Percentiles rank a stretch among this genome's conserved stretches.
phyloP scores from a whole-genome alignment of 2,888 invertebrate genomes.

The Eupithecia inturbata region DNA sequence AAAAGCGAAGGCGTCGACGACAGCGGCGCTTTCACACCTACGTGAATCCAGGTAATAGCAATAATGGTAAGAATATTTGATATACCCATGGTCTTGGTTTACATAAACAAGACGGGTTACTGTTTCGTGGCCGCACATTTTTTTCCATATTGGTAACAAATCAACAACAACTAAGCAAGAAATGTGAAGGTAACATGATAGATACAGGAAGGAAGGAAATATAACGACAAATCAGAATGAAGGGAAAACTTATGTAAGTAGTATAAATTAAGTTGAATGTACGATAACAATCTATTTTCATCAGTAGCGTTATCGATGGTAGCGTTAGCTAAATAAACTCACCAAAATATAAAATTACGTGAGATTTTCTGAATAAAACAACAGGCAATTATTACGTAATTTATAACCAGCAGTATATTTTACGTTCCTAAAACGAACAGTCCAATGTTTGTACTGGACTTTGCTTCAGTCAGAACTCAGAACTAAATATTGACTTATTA shows the following conservation, averaged over 20 bases:
- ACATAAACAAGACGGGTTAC: neutral
- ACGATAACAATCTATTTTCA: neutral
- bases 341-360: neutral
- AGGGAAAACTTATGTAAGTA: too few species aligned
- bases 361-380: slow-evolving; percentile 1
- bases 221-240: neutral
- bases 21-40: slow-evolving; percentile 44
- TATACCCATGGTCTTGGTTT: neutral
- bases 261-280: neutral
- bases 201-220: neutral
- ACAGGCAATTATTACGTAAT: neutral
- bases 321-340: too few species aligned
- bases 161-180: neutral
- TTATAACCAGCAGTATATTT: slow-evolving; percentile 9
- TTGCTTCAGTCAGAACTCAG: slow-evolving; percentile 28
- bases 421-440: slow-evolving; percentile 21
- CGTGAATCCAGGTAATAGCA: slow-evolving; percentile 22
- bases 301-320: too few species aligned
- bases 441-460: slow-evolving; percentile 31
- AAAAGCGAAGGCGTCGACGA: slow-evolving; percentile 43
- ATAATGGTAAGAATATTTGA: neutral
- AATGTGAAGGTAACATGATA: neutral
- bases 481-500: slow-evolving; percentile 30
- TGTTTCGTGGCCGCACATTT: neutral
- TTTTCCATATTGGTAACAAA: neutral